These are phyloP conservation scores for Anaspis maculata DNA, from an alignment of 2,888 invertebrate species.

Conservation along the genomic window DNA sequence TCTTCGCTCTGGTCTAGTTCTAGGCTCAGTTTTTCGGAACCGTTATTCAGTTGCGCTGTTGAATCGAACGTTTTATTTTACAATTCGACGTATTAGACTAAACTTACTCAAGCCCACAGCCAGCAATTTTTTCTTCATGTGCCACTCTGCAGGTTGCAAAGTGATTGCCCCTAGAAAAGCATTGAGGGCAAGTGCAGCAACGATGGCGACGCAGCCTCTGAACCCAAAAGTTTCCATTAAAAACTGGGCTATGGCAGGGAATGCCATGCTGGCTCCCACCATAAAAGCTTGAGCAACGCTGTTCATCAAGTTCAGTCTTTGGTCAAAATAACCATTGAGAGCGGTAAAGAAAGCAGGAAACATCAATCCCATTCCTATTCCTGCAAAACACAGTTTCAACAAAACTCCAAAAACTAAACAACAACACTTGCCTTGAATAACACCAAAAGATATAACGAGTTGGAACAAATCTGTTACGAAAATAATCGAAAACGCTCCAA, in stretches of 20 bases:
- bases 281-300: slow-evolving; percentile 65
- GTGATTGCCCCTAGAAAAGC: slow-evolving; percentile 59
- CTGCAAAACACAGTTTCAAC: slow-evolving; percentile 44
- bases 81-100: no score
- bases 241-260: slow-evolving; percentile 56
- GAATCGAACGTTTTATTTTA: no score
- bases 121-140: slow-evolving; percentile 7
- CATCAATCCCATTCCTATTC: slow-evolving; percentile 64
- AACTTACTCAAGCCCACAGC: no score
- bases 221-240: slow-evolving; percentile 58
- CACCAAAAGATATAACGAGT: slow-evolving; percentile 55
- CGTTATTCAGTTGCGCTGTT: no score
- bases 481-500: slow-evolving; percentile 54
- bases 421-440: slow-evolving; percentile 50
- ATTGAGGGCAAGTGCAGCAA: slow-evolving; percentile 60
- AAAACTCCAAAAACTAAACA: neutral
- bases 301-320: slow-evolving; percentile 64
- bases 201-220: slow-evolving; percentile 57
- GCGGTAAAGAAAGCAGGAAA: slow-evolving; percentile 64
- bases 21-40: no score
- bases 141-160: slow-evolving; percentile 53
- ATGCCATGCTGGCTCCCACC: slow-evolving; percentile 59
- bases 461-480: slow-evolving; percentile 56
- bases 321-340: slow-evolving; percentile 66
- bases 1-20: no score